phyloP scores from a whole-genome alignment of 2,797 vertebrate species.

The Parauchenoglanis punctatus region DNA sequence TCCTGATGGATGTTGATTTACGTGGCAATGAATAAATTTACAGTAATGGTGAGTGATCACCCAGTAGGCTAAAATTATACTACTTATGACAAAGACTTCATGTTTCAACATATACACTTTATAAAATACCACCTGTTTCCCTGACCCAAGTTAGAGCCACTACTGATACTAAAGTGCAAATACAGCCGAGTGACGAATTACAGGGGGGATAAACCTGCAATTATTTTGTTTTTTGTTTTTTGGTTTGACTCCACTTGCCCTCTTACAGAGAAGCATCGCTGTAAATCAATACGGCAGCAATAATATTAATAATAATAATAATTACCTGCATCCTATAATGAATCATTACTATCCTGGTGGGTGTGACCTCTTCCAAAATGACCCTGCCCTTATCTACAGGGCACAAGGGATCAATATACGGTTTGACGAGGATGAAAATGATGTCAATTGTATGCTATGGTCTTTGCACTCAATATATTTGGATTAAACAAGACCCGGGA shows the following conservation, averaged over 20 bases:
- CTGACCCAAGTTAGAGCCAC: not conserved
- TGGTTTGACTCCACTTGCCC: not conserved
- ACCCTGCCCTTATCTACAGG: not conserved
- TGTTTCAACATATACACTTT: conserved; percentile 9
- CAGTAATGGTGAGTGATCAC: not conserved
- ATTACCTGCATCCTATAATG: not conserved
- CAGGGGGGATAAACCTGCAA: not conserved
- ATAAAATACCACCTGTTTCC: not conserved
- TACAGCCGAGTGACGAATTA: not conserved
- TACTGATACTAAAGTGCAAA: not conserved
- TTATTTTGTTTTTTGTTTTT: not conserved
- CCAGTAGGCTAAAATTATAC: not conserved
- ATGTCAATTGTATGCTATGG: not conserved
- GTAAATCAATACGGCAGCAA: not conserved
- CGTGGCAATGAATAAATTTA: not conserved
- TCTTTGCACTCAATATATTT: not conserved
- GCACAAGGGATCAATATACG: no score
- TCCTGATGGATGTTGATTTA: not conserved
- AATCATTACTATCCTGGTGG: not conserved
- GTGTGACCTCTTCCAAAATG: not conserved
- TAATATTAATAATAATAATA: not conserved
- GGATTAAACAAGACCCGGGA: not conserved
- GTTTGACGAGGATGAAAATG: not conserved
- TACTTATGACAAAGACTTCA: not conserved
- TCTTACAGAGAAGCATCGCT: not conserved